phyloP scores from a whole-genome alignment of 2,113 vertebrate species.

The Myxocyprinus asiaticus region DNA sequence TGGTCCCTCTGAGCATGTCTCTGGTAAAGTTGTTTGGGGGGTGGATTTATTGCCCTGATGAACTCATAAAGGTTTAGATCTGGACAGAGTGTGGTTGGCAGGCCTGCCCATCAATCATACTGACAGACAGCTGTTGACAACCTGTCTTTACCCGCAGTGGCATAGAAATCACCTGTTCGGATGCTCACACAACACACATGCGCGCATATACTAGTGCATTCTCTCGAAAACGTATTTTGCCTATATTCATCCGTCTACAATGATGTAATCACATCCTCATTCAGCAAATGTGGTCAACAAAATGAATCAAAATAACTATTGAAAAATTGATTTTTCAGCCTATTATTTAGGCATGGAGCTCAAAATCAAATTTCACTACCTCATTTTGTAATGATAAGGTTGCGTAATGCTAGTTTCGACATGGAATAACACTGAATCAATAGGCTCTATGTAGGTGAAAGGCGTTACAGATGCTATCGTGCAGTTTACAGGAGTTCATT shows the following conservation, averaged over 20 bases:
- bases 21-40: not conserved
- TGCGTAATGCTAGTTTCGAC: too few relatives aligned
- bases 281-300: too few relatives aligned
- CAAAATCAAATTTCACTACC: too few relatives aligned
- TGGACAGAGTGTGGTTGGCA: not conserved
- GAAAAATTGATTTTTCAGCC: too few relatives aligned
- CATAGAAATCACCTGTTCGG: constrained; percentile 31
- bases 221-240: too few relatives aligned
- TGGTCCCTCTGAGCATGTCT: too few relatives aligned
- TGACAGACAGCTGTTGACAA: constrained; percentile 18
- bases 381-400: too few relatives aligned
- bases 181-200: not conserved
- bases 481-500: not conserved
- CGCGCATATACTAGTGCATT: not conserved
- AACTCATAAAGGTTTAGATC: not conserved
- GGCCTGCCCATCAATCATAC: constrained; percentile 12
- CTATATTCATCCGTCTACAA: not conserved
- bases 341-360: too few relatives aligned
- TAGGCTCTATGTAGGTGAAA: not conserved
- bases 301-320: too few relatives aligned
- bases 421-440: too few relatives aligned
- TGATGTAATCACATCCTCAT: too few relatives aligned
- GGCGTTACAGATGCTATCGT: too few relatives aligned
- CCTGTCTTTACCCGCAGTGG: not conserved
- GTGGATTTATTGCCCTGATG: constrained; percentile 21